Evolutionary conservation across 2,888 invertebrate genomes (phyloP).

Genomic region (Chamaedrilus cognettii): DNA sequence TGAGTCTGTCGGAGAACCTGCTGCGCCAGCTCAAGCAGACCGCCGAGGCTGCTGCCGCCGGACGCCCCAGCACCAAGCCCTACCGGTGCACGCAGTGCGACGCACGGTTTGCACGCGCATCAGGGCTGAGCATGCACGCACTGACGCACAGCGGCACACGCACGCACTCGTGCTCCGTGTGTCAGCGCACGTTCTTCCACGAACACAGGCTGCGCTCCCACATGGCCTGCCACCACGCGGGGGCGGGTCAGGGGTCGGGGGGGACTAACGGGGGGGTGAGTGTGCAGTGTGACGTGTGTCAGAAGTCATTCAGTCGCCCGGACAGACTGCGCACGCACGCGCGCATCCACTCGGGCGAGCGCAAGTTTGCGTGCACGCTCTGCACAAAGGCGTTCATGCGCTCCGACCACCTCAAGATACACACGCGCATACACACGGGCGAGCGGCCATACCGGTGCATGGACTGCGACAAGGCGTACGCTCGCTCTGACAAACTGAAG

Average conservation of each 20-base stretch:
- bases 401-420: constrained; percentile 4
- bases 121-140: constrained; percentile 10
- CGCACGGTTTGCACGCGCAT: constrained; percentile 6
- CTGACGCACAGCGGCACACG: not conserved
- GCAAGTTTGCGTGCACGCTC: constrained; percentile 3
- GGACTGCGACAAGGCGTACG: constrained; percentile 8
- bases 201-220: not conserved
- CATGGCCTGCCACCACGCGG: constrained; percentile 3
- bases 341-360: constrained; percentile 4
- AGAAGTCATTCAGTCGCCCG: not conserved
- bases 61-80: not conserved
- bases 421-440: constrained; percentile 2
- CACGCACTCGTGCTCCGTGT: not conserved
- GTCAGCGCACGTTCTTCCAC: constrained; percentile 7
- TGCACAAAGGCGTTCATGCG: constrained; percentile 6
- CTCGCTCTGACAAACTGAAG: constrained; percentile 5
- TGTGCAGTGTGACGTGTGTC: not conserved
- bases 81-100: constrained; percentile 7
- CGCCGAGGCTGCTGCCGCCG: not conserved
- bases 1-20: not conserved
- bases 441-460: constrained; percentile 3
- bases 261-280: not conserved
- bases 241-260: not conserved
- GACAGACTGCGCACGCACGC: not conserved
- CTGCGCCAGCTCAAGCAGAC: not conserved